A percentile compares a stretch with the other conserved stretches of the same genome.
These are phyloP conservation scores for Gallinago solitaria DNA, from an alignment of 2,797 vertebrate species.

Conservation along the genomic window DNA sequence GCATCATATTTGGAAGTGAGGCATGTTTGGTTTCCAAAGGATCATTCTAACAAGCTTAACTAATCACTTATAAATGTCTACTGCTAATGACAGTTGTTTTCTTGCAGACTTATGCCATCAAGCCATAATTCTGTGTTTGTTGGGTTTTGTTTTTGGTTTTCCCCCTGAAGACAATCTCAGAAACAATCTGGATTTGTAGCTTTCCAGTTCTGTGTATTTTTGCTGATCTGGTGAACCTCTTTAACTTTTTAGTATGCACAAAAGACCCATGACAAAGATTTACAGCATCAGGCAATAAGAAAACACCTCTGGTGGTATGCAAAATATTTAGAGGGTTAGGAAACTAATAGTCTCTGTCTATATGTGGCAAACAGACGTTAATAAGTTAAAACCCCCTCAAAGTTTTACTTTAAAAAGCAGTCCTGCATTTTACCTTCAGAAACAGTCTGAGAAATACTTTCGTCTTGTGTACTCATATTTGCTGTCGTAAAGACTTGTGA, in stretches of 20 bases:
- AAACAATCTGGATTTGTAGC: neutral
- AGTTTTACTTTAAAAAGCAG: neutral
- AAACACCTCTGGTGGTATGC: neutral
- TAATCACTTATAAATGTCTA: neutral
- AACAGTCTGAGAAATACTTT: neutral
- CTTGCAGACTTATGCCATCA: neutral
- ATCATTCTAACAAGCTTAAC: neutral
- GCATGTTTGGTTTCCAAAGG: neutral
- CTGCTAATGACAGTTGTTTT: neutral
- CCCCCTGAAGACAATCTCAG: neutral
- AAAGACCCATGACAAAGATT: slow-evolving; percentile 19
- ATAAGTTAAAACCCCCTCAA: neutral
- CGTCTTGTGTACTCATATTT: neutral
- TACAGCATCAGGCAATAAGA: slow-evolving; percentile 25
- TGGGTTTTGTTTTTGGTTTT: neutral
- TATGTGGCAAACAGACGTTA: neutral
- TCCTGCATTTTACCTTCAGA: neutral
- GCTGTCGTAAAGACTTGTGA: neutral
- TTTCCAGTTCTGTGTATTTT: neutral
- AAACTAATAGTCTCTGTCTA: neutral
- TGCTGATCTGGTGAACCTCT: slow-evolving; percentile 9
- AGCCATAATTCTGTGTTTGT: neutral
- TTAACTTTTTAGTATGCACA: neutral
- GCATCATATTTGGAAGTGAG: neutral
- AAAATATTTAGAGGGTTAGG: slow-evolving; percentile 38